phyloP scores from a whole-genome alignment of 2,797 vertebrate genomes.

The Coranthus polyacanthus region DNA sequence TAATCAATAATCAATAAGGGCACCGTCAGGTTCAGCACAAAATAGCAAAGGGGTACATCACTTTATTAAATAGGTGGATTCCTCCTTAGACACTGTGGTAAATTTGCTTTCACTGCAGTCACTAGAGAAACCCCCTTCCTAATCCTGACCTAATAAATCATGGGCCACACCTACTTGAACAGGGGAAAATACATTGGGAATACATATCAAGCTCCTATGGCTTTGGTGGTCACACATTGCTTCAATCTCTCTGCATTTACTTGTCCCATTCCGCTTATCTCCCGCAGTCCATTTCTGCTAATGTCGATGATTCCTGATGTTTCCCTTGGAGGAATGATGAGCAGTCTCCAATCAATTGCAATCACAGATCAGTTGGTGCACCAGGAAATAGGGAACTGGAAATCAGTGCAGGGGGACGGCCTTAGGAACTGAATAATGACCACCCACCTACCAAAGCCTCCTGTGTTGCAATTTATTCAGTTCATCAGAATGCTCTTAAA shows the following conservation, averaged over 20 bases:
- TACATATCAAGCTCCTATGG: not conserved
- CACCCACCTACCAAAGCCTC: conserved; percentile 52
- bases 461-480: conserved; percentile 62
- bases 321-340: conserved; percentile 61
- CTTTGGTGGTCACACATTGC: conserved; percentile 21
- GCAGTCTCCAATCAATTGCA: conserved; percentile 73
- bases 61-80: conserved; percentile 41
- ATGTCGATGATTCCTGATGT: conserved; percentile 47
- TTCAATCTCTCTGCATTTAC: conserved; percentile 34
- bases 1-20: conserved; percentile 64
- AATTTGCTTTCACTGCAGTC: conserved; percentile 54
- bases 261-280: conserved; percentile 34
- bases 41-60: conserved; percentile 31
- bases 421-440: conserved; percentile 64
- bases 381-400: conserved; percentile 32
- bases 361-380: conserved; percentile 71
- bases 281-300: conserved; percentile 23
- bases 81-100: conserved; percentile 30
- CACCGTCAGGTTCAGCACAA: conserved; percentile 37
- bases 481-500: conserved; percentile 71
- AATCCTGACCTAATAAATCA: conserved; percentile 43
- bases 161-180: conserved; percentile 25
- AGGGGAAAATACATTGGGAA: conserved; percentile 8
- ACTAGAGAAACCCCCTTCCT: conserved; percentile 36
- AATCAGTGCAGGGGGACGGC: conserved; percentile 57